These are phyloP conservation scores for Drosophila melanosoma DNA, from an alignment of 2,888 invertebrate species.

Conservation along the genomic window DNA sequence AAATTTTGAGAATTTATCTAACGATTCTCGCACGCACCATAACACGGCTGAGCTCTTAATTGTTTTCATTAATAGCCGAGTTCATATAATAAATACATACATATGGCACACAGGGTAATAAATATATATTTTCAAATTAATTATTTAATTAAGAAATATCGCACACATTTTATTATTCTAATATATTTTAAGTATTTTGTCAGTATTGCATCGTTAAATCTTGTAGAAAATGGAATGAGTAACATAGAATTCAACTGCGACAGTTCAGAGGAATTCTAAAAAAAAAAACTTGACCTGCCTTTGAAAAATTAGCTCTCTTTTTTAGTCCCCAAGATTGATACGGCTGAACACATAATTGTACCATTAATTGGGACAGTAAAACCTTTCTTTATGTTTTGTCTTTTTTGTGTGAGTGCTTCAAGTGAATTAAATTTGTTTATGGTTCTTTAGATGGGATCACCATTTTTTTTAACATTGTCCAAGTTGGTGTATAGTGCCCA, in stretches of 20 bases:
- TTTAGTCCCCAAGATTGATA: background rate
- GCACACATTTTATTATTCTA: background rate
- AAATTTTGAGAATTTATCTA: slow-evolving; percentile 70
- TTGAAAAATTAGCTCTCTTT: background rate
- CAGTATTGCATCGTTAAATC: background rate
- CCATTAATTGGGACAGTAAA: slow-evolving; percentile 6
- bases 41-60: slow-evolving; percentile 29
- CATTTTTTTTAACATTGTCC: slow-evolving; percentile 38
- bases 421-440: slow-evolving; percentile 48
- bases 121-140: slow-evolving; percentile 13
- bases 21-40: slow-evolving; percentile 44
- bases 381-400: background rate
- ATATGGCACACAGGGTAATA: background rate
- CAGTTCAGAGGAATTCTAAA: background rate
- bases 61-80: slow-evolving; percentile 14
- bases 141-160: slow-evolving; percentile 7
- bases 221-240: background rate
- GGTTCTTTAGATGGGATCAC: slow-evolving; percentile 46
- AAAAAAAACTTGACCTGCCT: background rate
- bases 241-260: background rate
- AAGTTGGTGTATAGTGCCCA: slow-evolving; percentile 26
- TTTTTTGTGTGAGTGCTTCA: slow-evolving; percentile 26
- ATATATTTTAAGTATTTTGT: background rate
- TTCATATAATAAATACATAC: slow-evolving; percentile 3
- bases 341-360: slow-evolving; percentile 7